Base-by-base conservation (phyloP, 2,888 invertebrate genomes). In the Melieria omissa region DNA sequence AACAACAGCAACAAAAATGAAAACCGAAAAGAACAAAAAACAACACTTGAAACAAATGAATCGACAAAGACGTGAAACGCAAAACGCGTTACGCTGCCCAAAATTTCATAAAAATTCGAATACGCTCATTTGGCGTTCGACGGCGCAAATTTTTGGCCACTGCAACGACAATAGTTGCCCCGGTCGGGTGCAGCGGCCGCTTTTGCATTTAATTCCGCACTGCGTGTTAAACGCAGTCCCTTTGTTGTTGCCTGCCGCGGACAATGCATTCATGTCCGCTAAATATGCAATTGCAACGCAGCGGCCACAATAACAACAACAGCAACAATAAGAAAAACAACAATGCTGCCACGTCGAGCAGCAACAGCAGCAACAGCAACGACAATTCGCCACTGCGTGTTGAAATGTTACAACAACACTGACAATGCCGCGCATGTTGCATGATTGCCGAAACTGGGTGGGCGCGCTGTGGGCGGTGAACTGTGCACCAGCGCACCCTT, bases 311-410 rank as follows among this genome's bases (percentile, higher is more conserved):
- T 6, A 42, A 64, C 52, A 64, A 49, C 64, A 41, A 64, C 64
- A 49, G 52, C 52, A 47, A 44, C 49, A 49, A 52, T 41, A 29
- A 41, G 52, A 52, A 52, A n/a, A 52, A 52, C 52, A 52, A 5
- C 12, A 8, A 14, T 52, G 52, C 52, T n/a, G 12, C 52, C 62
- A 9, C 47, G 47, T 5, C n/a, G 62, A 62, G 42, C 42, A 64
- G 10, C 64, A 12, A 5, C 47, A 46, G 14, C 52, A 52, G 46
- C 49, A 14, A 42, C 14, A 10, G n/a, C 29, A 49, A 47, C 60
- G 42, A 67, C 60, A 67, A 67, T 67, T 67, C 47, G 67, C 60
- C 67, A 67, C 60, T 67, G 60, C 46, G 58, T 60, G 67, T 41
- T 67, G 42, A 29, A 47, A 49, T 64, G 64, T 47, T n/a, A 47